Evolutionary conservation across 64 coral and sea anemone species (phyloP).

Genomic region (Acropora tenuis): DNA sequence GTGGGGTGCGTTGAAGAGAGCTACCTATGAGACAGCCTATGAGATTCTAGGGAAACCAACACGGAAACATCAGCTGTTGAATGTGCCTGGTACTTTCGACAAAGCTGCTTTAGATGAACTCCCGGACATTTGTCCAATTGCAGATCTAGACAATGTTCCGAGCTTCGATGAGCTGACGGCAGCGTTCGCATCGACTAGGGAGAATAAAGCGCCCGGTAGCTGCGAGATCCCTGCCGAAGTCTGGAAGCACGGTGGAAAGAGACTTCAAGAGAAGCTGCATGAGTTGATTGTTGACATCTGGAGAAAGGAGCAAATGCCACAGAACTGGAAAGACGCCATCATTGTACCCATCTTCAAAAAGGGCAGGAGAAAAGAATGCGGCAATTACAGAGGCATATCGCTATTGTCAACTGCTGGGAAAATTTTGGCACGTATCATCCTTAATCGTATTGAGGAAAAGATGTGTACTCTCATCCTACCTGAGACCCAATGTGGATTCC

Average conservation of each 20-base stretch:
- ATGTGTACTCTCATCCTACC: background rate
- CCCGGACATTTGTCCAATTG: background rate
- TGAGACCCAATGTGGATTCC: slow-evolving; percentile 10
- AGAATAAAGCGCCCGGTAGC: background rate
- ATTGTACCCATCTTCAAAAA: background rate
- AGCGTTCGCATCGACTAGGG: background rate
- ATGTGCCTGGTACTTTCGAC: background rate
- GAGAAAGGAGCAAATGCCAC: background rate
- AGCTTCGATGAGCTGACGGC: background rate
- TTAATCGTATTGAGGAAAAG: background rate
- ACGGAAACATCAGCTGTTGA: background rate
- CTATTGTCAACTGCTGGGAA: background rate
- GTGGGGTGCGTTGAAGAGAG: background rate
- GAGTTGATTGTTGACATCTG: background rate
- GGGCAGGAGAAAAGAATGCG: background rate
- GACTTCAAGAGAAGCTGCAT: background rate
- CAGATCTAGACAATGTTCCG: background rate
- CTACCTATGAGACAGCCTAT: background rate
- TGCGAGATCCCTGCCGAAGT: background rate
- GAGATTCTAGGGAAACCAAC: background rate
- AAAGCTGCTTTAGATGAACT: background rate
- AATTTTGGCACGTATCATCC: background rate
- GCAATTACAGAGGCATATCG: background rate
- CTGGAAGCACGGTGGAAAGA: background rate
- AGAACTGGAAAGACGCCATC: background rate